Base-by-base conservation (phyloP, 2,113 vertebrate genomes). In the Lates calcarifer region DNA sequence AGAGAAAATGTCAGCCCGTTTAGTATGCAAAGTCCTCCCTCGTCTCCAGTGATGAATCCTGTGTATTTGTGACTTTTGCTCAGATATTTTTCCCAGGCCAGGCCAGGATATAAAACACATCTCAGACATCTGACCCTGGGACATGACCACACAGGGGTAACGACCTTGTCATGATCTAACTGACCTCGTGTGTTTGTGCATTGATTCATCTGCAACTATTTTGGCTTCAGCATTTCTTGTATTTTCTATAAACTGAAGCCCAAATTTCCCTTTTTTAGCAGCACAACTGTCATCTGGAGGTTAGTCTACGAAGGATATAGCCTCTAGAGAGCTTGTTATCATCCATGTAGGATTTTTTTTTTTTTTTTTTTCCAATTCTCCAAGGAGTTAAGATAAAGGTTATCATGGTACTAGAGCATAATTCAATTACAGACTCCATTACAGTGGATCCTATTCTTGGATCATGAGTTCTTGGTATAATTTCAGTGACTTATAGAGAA, bases 81-180 rank as follows among this genome's bases (percentile, higher is more conserved):
- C 74, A 7, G 9, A 29, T 71, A 64, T 83, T 78, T 78, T 82
- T 72, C 72, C 80, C 61, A 73, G 64, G 29, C 62, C 62, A 68
- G 62, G 45, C 77, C 22, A n/a, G 77, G 22, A 77, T 65, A 63
- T 84, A 53, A 85, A 81, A 80, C 60, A 78, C 7, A 2, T 73
- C 64, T 81, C 31, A 57, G 75, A 89, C 43, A 15, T 62, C 13
- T 78, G 87, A 90, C 91, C 88, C 79, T 18, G 67, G 78, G 86
- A 89, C 82, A 17, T 26, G 12, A 84, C 60, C 55, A 72, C 79
- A 73, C 72, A 26, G 17, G 61, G 86, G 31, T 49, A 64, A 53
- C 9, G 56, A 67, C 49, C 45, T 78, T 35, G 66, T 43, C 33
- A 12, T 55, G 26, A 35, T 68, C 74, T 53, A 3, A 8, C 65